A percentile compares a stretch with the other conserved stretches of the same genome.
These are phyloP conservation scores for Thysanoteuthis rhombus DNA, from an alignment of 2,888 invertebrate genomes.

Conservation along the genomic window DNA sequence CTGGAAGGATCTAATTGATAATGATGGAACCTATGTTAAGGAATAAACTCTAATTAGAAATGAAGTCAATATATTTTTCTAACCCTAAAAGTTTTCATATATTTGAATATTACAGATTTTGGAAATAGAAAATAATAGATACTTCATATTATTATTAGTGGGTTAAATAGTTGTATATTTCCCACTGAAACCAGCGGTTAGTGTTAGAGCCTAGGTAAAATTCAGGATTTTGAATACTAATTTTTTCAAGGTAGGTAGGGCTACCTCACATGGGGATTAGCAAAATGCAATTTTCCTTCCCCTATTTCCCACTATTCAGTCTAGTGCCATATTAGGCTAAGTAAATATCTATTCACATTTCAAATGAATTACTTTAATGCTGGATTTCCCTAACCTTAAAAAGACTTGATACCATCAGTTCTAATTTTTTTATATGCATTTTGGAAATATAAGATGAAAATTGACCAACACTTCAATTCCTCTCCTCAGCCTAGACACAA, in stretches of 20 bases:
- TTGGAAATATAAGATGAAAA: background rate
- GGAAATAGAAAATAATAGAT: no score
- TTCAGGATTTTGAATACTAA: background rate
- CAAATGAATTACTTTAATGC: background rate
- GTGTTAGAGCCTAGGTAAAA: background rate
- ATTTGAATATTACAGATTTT: no score
- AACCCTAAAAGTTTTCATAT: no score
- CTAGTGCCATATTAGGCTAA: background rate
- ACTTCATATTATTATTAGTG: no score
- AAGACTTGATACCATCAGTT: background rate
- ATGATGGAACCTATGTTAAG: no score
- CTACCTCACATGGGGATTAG: background rate
- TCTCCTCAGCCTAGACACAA: background rate
- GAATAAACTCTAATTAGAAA: no score
- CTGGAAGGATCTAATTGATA: no score
- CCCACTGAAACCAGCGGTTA: no score
- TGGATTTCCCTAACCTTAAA: background rate
- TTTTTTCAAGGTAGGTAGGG: background rate
- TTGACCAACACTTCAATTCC: background rate
- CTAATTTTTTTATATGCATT: background rate
- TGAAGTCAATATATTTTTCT: no score
- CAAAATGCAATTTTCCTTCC: background rate
- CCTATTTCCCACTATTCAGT: background rate
- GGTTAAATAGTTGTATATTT: no score
- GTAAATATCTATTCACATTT: background rate